Conservation (phyloP, 2,797 vertebrate species). For the Rhincodon typus region DNA sequence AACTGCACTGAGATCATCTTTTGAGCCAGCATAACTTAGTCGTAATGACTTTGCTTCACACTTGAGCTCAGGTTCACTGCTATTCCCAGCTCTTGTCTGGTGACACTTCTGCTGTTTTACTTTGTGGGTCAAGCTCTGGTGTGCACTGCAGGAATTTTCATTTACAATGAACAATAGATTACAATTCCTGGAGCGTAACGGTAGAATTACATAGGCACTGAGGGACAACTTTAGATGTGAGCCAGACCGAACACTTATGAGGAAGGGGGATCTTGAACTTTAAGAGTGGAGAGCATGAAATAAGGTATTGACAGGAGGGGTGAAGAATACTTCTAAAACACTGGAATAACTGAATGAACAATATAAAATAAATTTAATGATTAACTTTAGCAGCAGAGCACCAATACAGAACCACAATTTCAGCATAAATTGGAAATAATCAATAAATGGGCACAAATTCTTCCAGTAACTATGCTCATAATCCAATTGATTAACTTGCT, state of each 20-base stretch:
- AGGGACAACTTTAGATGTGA: background rate
- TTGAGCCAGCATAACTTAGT: background rate
- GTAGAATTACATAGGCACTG: background rate
- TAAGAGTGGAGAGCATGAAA: background rate
- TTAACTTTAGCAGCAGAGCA: background rate
- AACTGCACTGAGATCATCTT: background rate
- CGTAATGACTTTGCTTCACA: background rate
- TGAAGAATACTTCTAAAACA: background rate
- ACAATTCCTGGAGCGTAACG: background rate
- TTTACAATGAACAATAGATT: background rate
- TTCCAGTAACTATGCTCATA: background rate
- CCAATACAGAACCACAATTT: background rate
- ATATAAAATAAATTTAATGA: background rate
- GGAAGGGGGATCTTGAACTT: background rate
- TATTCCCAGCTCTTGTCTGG: background rate
- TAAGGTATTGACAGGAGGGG: background rate
- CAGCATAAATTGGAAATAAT: background rate
- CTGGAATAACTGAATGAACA: background rate
- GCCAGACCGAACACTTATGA: background rate
- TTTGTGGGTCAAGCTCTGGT: background rate
- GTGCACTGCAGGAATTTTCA: background rate
- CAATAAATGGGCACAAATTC: background rate
- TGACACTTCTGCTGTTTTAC: background rate
- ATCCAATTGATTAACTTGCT: background rate
- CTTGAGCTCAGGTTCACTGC: background rate